Evolutionary conservation across 2,888 invertebrate species (phyloP), one percentile per base, ranked within the genome.

Genomic region (Helleia helle): DNA sequence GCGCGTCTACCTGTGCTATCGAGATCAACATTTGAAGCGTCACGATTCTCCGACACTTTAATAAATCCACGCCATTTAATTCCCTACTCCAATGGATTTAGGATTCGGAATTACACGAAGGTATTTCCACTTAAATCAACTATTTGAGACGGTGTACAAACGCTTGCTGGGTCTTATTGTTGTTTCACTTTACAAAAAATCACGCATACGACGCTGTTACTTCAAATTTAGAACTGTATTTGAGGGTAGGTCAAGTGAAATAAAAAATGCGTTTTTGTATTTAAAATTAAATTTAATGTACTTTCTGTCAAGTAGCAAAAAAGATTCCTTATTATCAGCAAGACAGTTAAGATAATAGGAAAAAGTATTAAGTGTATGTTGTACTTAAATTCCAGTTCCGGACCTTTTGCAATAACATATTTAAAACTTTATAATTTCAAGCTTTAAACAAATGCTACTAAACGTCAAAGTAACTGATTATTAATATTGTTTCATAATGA

Each of bases 1-100:
- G 52, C 62, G 65, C 66, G 67, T 67, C 73, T 77, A 76, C 77
- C 79, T 79, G 76, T 71, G 62, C 59, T 65, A 69, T 65, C 59
- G 59, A 64, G 56, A 65, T 64, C 62, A 57, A 54, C 45, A 42
- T 50, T 41, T 28, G 36, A 41, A 36, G 26, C 31, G 31, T 40
- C 40, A 40, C 31, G 31, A 24, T 25, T 40, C 31, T n/a, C 40
- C 25, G 11, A 25, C 17, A 3, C 13, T 6, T 40, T 11, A 29
- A 17, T 28, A 34, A 12, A 4, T 37, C 8, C 15, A 45, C 17
- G 31, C 27, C 14, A 39, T 43, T 40, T 34, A 17, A 15, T 6
- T 14, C 25, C 27, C 24, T 46, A 38, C 36, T 3, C 0, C 1
- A 1, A 3, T 22, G 9, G 9, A 1, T 7, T 29, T 38, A 22